Evolutionary conservation across 2,797 vertebrate species (phyloP).

Genomic region (Malurus splendens): DNA sequence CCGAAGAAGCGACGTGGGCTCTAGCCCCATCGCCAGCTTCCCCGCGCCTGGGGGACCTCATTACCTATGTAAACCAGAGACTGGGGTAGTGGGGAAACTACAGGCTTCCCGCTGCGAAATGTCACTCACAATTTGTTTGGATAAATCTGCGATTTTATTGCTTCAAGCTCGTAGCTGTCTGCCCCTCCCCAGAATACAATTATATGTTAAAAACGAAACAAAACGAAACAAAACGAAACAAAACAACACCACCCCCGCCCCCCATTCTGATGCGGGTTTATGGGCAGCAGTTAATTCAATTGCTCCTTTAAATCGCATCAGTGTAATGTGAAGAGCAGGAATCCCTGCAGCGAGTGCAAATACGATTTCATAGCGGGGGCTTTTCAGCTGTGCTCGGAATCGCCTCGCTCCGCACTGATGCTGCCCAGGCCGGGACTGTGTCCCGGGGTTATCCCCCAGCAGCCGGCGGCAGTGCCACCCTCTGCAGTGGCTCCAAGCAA

Average conservation of each 20-base stretch:
- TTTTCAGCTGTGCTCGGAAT: not conserved
- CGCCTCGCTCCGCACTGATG: accelerated
- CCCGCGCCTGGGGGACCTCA: not conserved
- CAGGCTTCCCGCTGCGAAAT: not conserved
- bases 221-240: not conserved
- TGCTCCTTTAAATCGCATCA: not conserved
- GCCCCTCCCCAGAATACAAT: not conserved
- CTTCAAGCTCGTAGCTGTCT: not conserved
- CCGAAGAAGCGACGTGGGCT: not conserved
- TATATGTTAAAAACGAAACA: not conserved
- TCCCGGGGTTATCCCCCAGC: not conserved
- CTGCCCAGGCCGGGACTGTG: not conserved
- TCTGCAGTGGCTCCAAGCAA: not conserved
- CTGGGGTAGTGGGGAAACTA: not conserved
- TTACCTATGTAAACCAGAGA: slow-evolving; percentile 23
- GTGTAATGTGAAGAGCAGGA: not conserved
- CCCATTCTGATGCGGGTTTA: not conserved
- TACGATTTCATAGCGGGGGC: not conserved
- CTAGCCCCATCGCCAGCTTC: not conserved
- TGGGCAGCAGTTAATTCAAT: not conserved
- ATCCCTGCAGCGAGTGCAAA: not conserved
- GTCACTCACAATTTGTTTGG: slow-evolving; percentile 44
- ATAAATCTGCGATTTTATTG: slow-evolving; percentile 21
- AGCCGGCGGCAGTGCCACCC: not conserved
- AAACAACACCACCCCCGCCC: too few relatives aligned